Evolutionary conservation across 2,113 vertebrate species (phyloP).

Genomic region (Seriola quinqueradiata): DNA sequence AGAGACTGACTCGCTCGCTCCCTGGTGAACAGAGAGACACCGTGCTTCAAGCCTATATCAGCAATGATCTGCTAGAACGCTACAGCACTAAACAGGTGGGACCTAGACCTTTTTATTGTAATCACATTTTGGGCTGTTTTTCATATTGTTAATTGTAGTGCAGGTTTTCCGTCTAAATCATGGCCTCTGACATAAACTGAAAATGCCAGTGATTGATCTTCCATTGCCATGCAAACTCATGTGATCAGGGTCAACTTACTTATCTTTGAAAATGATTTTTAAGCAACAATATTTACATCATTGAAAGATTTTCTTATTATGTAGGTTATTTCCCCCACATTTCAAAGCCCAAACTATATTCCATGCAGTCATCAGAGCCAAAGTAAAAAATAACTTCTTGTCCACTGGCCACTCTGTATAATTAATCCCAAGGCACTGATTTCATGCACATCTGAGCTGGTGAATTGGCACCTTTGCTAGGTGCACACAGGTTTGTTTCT

Average conservation of each 20-base stretch:
- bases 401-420: neutral
- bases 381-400: constrained; percentile 3
- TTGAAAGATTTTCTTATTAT: neutral
- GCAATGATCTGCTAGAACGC: constrained; percentile 91
- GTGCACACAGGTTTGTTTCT: constrained; percentile 8
- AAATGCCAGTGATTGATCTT: neutral
- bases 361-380: neutral
- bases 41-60: constrained; percentile 93
- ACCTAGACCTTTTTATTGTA: neutral
- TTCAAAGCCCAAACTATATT: neutral
- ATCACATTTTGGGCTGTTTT: neutral
- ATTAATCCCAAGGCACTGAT: constrained; percentile 38
- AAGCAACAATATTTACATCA: neutral
- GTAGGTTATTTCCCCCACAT: neutral
- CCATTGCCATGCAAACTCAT: neutral
- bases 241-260: neutral
- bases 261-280: neutral
- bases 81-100: constrained; percentile 79
- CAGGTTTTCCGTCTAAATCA: neutral
- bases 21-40: constrained; percentile 96
- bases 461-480: neutral
- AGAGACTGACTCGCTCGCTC: constrained; percentile 95
- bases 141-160: neutral
- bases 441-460: neutral
- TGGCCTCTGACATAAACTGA: neutral